phyloP scores from a whole-genome alignment of 30 jellyfish, hydroid and myxozoan species.

The Aurelia sp. region DNA sequence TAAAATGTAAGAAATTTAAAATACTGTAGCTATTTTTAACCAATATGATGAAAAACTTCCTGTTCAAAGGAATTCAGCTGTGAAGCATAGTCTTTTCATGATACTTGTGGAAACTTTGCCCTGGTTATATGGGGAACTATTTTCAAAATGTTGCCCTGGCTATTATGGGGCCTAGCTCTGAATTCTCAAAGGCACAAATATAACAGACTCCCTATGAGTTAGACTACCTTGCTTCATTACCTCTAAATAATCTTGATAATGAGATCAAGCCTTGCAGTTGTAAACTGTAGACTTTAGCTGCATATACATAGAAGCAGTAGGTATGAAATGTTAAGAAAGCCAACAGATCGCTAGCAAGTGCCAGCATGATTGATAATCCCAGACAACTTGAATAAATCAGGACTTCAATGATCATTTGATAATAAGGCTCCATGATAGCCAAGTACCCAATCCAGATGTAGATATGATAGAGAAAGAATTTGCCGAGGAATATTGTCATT shows the following conservation, averaged over 20 bases:
- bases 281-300: constrained; percentile 78
- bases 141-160: no score
- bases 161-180: no score
- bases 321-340: constrained; percentile 80
- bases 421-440: constrained; percentile 58
- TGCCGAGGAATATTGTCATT: constrained; percentile 82
- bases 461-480: constrained; percentile 80
- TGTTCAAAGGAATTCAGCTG: no score
- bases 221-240: neutral
- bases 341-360: constrained; percentile 77
- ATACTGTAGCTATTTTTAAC: no score
- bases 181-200: no score
- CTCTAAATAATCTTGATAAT: constrained; percentile 92
- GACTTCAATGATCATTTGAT: constrained; percentile 34
- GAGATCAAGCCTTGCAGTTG: constrained; percentile 83
- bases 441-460: constrained; percentile 91
- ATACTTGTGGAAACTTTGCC: no score
- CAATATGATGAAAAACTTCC: no score
- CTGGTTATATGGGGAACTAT: no score
- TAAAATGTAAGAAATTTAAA: no score
- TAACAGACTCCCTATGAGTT: no score
- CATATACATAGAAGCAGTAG: constrained; percentile 92
- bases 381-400: constrained; percentile 54
- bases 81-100: no score
- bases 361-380: constrained; percentile 81